phyloP scores from a whole-genome alignment of 2,113 vertebrate genomes.

The Callocephalon fimbriatum region DNA sequence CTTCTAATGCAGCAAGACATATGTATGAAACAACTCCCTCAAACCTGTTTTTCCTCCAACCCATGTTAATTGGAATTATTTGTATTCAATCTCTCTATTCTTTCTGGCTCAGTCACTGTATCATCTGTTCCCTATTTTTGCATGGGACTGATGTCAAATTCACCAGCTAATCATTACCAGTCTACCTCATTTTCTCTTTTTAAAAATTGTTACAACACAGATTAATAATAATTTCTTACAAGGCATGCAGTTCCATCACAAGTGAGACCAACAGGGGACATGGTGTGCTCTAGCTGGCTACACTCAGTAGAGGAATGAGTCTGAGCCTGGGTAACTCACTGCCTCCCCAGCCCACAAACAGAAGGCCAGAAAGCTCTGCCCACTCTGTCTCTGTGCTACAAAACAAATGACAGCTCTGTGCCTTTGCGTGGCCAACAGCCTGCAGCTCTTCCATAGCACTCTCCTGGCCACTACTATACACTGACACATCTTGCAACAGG shows the following conservation, averaged over 20 bases:
- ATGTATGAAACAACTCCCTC: not conserved
- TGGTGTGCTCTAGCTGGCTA: not conserved
- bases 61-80: not conserved
- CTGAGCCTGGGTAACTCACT: not conserved
- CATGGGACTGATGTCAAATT: slow-evolving; percentile 16
- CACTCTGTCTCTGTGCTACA: not conserved
- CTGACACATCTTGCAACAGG: not conserved
- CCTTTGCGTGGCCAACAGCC: not conserved
- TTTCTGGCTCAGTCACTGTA: not conserved
- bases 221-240: not conserved
- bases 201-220: not conserved
- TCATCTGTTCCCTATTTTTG: slow-evolving; percentile 35
- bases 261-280: not conserved
- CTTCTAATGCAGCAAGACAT: not conserved
- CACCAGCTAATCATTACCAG: not conserved
- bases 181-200: not conserved
- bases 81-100: not conserved
- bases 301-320: not conserved
- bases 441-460: not conserved
- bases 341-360: not conserved
- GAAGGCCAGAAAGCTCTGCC: not conserved
- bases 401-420: not conserved
- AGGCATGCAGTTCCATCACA: not conserved
- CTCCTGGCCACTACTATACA: fast-evolving
- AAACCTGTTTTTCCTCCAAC: not conserved